These are phyloP conservation scores for Trichonephila clavata DNA, from an alignment of 1,140 invertebrate genomes.

Conservation along the genomic window DNA sequence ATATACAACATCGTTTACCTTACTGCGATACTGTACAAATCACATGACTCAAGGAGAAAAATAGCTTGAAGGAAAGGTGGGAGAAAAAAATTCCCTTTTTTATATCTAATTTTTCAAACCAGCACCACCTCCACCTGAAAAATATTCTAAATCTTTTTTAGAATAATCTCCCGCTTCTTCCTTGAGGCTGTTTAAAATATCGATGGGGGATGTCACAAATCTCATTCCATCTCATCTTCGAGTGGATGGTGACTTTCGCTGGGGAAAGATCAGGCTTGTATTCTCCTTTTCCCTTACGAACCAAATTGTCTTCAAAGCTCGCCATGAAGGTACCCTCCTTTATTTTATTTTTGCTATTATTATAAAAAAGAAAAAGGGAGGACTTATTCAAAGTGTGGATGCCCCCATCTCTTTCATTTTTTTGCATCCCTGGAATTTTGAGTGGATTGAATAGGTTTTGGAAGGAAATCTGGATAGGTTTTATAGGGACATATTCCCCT, in stretches of 20 bases:
- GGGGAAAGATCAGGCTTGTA: conserved; percentile 43
- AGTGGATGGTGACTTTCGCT: conserved; percentile 49
- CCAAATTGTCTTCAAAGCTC: conserved; percentile 54
- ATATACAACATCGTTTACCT: neutral
- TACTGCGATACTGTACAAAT: neutral
- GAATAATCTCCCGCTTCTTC: neutral
- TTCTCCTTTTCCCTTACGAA: neutral
- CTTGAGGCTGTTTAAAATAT: conserved; percentile 51
- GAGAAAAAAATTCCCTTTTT: too few species aligned
- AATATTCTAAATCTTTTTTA: conserved; percentile 47
- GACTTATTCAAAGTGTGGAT: conserved; percentile 67
- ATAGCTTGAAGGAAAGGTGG: neutral
- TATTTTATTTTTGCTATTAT: too few species aligned
- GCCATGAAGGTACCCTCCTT: conserved; percentile 6
- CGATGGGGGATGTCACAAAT: conserved; percentile 38
- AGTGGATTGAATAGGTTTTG: conserved; percentile 64
- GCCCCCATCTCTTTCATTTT: neutral
- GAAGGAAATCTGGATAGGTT: conserved; percentile 24
- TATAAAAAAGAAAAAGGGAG: neutral
- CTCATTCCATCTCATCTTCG: conserved; percentile 48
- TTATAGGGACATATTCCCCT: conserved; percentile 50
- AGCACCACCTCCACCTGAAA: neutral
- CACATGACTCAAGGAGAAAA: neutral
- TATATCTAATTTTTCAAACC: conserved; percentile 15
- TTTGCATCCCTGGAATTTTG: conserved; percentile 37